Evolutionary conservation across 2,113 vertebrate genomes (phyloP).

Genomic region (Cercocebus atys): DNA sequence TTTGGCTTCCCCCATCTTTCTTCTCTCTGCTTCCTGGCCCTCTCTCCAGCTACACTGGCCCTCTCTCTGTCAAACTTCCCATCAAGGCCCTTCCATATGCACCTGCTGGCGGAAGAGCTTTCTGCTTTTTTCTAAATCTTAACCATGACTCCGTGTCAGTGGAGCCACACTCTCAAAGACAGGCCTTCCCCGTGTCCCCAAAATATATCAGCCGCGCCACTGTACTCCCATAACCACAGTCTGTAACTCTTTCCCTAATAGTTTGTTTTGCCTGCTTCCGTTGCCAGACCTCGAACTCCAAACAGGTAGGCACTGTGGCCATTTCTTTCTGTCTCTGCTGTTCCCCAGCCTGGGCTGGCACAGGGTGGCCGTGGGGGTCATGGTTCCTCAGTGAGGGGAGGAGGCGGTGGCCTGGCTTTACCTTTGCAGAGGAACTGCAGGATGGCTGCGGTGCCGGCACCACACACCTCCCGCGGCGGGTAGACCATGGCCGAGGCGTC

Average conservation of each 20-base stretch:
- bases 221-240: neutral
- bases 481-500: slow-evolving; percentile 89
- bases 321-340: neutral
- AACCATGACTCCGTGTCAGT: neutral
- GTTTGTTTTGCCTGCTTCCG: neutral
- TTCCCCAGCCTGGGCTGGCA: neutral
- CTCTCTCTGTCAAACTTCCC: neutral
- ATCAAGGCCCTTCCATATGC: neutral
- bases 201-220: fast-evolving
- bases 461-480: slow-evolving; percentile 89
- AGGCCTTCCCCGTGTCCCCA: neutral
- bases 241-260: neutral
- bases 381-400: fast-evolving
- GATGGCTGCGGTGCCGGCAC: slow-evolving; percentile 88
- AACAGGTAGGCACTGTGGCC: neutral
- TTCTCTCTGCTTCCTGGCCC: no score
- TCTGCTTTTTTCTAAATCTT: neutral
- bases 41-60: neutral
- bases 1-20: fast-evolving
- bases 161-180: neutral
- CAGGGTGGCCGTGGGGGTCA: neutral
- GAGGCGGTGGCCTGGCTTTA: slow-evolving; percentile 67
- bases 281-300: neutral
- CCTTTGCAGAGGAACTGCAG: slow-evolving; percentile 93
- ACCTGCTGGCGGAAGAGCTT: no score